phyloP scores from a whole-genome alignment of 2,888 invertebrate genomes.

The Dicyrtomina minuta region DNA sequence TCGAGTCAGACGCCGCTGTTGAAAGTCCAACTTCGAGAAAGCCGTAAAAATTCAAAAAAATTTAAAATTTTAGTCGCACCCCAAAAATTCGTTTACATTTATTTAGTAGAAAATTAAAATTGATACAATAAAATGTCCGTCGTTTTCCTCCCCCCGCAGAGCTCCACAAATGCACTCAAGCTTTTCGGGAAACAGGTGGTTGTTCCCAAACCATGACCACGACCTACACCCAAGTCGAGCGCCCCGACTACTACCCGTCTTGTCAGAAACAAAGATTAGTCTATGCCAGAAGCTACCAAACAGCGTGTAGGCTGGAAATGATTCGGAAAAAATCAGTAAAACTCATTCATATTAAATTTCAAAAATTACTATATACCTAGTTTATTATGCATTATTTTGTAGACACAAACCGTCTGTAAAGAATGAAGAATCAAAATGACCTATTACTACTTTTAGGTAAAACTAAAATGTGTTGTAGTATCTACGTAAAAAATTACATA shows the following conservation, averaged over 20 bases:
- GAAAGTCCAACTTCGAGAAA: constrained; percentile 14
- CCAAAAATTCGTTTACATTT: neutral
- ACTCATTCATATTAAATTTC: neutral
- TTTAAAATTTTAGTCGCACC: neutral
- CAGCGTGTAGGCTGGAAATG: constrained; percentile 33
- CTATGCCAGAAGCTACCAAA: constrained; percentile 34
- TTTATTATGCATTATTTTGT: no score
- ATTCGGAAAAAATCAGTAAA: constrained; percentile 36
- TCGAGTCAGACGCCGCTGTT: constrained; percentile 69
- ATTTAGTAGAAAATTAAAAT: neutral
- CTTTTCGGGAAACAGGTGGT: constrained; percentile 33
- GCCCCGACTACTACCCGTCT: constrained; percentile 41
- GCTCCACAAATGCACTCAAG: constrained; percentile 14
- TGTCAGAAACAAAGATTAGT: constrained; percentile 32
- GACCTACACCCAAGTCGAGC: constrained; percentile 47
- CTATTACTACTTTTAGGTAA: no score
- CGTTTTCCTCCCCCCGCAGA: constrained; percentile 6
- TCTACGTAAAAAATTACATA: no score
- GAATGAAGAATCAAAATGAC: no score
- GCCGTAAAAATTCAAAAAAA: constrained; percentile 8
- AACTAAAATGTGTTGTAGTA: no score
- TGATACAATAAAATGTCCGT: no score
- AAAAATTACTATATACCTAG: neutral
- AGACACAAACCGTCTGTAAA: no score
- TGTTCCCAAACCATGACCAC: constrained; percentile 40